These are phyloP conservation scores for Pangasius djambal DNA, from an alignment of 2,797 vertebrate genomes.

Conservation along the genomic window DNA sequence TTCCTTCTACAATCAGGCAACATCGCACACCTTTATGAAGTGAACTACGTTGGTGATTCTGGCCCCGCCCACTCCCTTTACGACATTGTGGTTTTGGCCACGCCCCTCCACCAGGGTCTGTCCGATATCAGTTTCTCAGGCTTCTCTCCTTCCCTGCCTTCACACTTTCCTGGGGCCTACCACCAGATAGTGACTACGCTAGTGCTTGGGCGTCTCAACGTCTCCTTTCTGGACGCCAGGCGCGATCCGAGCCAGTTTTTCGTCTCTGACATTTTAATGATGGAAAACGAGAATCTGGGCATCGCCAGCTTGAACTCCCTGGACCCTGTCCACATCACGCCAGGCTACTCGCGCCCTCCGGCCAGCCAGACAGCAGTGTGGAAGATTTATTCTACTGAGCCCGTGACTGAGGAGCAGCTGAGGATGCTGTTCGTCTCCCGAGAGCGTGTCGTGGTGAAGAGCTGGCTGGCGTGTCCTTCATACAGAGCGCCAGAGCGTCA, in stretches of 20 bases:
- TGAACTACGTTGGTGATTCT: conserved; percentile 77
- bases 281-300: conserved; percentile 72
- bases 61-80: conserved; percentile 80
- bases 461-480: conserved; percentile 85
- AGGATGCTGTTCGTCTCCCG: conserved; percentile 81
- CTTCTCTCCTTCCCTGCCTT: conserved; percentile 80
- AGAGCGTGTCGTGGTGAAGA: conserved; percentile 73
- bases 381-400: conserved; percentile 84
- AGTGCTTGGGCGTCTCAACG: conserved; percentile 85
- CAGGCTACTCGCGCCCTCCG: conserved; percentile 63
- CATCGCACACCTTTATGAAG: conserved; percentile 76
- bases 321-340: conserved; percentile 71
- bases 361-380: conserved; percentile 75
- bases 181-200: conserved; percentile 82
- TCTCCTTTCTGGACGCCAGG: conserved; percentile 79
- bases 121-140: conserved; percentile 85
- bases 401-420: conserved; percentile 80
- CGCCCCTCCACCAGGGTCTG: conserved; percentile 80
- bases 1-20: conserved; percentile 65
- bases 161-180: conserved; percentile 76
- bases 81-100: conserved; percentile 86
- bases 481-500: conserved; percentile 78
- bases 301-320: conserved; percentile 78
- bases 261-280: conserved; percentile 77
- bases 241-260: conserved; percentile 67